A percentile compares a stretch with the other conserved stretches of the same genome.
These are phyloP conservation scores for Tinamus guttatus DNA, from an alignment of 2,113 vertebrate species.

Conservation along the genomic window DNA sequence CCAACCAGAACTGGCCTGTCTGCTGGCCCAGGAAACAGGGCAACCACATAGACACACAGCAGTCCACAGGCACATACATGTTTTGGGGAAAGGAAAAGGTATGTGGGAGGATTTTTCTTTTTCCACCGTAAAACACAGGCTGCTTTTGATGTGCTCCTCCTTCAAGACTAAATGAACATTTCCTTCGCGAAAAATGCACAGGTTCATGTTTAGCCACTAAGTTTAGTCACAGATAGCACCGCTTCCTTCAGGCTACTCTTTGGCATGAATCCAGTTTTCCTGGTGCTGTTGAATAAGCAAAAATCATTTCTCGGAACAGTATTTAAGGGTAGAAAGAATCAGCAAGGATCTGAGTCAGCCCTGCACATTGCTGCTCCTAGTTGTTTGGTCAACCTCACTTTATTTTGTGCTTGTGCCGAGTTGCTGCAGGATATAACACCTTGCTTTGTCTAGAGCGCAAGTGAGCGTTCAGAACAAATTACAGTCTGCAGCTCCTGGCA, in stretches of 20 bases:
- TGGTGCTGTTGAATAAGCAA: neutral
- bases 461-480: neutral
- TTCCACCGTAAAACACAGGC: neutral
- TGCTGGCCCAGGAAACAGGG: neutral
- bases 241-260: slow-evolving; percentile 3
- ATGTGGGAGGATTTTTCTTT: neutral
- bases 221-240: slow-evolving; percentile 10
- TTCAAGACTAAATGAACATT: neutral
- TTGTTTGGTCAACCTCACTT: neutral
- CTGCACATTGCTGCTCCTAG: neutral
- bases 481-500: neutral
- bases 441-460: neutral
- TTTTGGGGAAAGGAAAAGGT: neutral
- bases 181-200: slow-evolving; percentile 15
- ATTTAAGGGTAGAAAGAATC: neutral
- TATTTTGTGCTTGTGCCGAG: neutral
- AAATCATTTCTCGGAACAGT: neutral
- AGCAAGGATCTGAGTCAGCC: neutral
- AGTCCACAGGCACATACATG: neutral
- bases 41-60: neutral
- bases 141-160: neutral
- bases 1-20: neutral
- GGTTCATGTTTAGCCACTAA: neutral
- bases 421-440: neutral
- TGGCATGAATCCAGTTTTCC: neutral